These are phyloP conservation scores for Columbina picui DNA, from an alignment of 2,113 vertebrate genomes.

Conservation along the genomic window DNA sequence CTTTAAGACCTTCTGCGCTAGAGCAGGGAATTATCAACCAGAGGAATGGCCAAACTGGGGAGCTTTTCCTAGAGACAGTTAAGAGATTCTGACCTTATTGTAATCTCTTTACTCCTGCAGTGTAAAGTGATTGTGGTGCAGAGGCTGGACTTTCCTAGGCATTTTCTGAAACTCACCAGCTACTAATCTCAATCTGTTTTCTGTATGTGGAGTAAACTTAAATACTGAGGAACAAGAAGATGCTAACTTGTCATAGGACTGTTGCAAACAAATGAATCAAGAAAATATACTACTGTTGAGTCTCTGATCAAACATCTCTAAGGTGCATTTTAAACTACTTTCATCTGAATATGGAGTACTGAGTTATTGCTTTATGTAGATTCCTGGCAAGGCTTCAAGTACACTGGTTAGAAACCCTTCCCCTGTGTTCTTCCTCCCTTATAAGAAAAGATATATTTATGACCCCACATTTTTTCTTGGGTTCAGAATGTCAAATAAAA, in stretches of 20 bases:
- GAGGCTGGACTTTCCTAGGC: not conserved
- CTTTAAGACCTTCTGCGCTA: fast-evolving
- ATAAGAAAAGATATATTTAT: not conserved
- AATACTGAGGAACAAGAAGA: not conserved
- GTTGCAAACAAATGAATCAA: not conserved
- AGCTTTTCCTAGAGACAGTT: not conserved
- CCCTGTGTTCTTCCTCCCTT: not conserved
- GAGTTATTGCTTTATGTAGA: not conserved
- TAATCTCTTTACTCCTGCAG: not conserved
- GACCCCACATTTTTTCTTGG: not conserved
- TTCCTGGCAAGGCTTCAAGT: not conserved
- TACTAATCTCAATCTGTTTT: not conserved
- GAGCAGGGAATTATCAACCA: not conserved
- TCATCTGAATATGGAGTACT: not conserved
- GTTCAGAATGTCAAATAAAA: not conserved
- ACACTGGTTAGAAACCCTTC: not conserved
- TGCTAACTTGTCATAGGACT: not conserved
- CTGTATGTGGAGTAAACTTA: not conserved
- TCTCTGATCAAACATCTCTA: not conserved
- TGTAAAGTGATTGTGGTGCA: not conserved
- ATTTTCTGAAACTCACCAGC: not conserved
- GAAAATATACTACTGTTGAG: not conserved
- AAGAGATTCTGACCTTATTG: not conserved
- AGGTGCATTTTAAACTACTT: not conserved
- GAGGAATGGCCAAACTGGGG: not conserved